Evolutionary conservation across 2,888 invertebrate species (phyloP), one percentile per base, ranked within the genome.

Genomic region (Dusona sp.): DNA sequence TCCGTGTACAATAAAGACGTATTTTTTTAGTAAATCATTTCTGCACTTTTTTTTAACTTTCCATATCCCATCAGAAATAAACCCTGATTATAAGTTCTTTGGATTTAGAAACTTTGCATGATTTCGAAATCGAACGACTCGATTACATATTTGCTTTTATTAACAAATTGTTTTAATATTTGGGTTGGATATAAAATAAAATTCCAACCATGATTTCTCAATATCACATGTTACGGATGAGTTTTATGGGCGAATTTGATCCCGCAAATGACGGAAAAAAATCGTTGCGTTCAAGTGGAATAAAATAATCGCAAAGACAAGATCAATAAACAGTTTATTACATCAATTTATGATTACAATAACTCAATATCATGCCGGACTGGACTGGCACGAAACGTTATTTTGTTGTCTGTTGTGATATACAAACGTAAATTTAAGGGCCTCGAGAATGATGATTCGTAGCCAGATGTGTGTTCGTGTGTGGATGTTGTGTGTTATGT

Each of bases 1-100:
- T 88, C 84, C 84, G 87, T 91, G 90, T 90, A 90, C 86, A 90
- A 89, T 88, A 90, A 90, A 85, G 88, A 88, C 83, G 81, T 89
- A 89, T 89, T 89, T 89, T 89, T 89, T 29, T 88, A 88, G 51
- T 54, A 88, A 85, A 79, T 38, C 8, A 3, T 25, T 54, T 33
- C 11, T 29, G 8, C 45, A 29, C 8, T 22, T 67, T 51, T 42
- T 54, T 6, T 48, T 19, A 29, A 4, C 0, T 42, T 1, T 7
- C n/a, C 29, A 45, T n/a, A 22, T 29, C n/a, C 38, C 25, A 8
- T 25, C 13, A 38, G 2, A 36, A 57, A 36, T 6, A 9, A n/a
- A 9, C 16, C 42, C 3, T 16, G 25, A 25, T 4, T 0, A 13
- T 48, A 7, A 1, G 7, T 42, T 13, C 11, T n/a, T 22, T 16